Evolutionary conservation across 1,140 invertebrate genomes (phyloP), one percentile per base, ranked within the genome.

Genomic region (Hermetia illucens): DNA sequence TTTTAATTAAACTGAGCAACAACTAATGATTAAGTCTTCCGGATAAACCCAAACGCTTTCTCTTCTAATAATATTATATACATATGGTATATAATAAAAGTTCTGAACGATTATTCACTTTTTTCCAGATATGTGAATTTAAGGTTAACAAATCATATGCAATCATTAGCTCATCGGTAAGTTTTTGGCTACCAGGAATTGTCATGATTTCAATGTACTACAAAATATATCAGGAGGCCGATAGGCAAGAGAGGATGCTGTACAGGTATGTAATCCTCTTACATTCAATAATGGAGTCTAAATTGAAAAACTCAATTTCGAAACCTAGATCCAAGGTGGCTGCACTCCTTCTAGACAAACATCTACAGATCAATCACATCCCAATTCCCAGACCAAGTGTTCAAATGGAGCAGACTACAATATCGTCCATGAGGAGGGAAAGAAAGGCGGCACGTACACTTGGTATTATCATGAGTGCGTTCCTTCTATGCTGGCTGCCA

Each of bases 151-250:
- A 77, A 61, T 70, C 77, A 3, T 96, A 94, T 50, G 87, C 89
- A 15, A 72, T 92, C 39, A 73, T 95, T 24, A 94, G 89, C 15
- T 92, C 87, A 18, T 79, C 82, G 61, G 79, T 95, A 34, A 92
- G 88, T 48, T 95, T 96, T 61, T 96, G 91, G 90, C 78, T 92
- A 31, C 92, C 92, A n/a, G 86, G 87, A 29, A 77, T 88, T 46
- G 87, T 93, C 42, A 95, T 96, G 90, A 71, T 94, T 32, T 82
- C 80, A 51, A 90, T 92, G 72, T 96, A 96, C 62, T 86, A 83
- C 63, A 75, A 82, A 55, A 94, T 96, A 49, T 94, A 89, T 62
- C 66, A 77, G 44, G 90, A 94, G 56, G 91, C 91, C 0, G 79
- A 89, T 46, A 69, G 85, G 12, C 91, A 96, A 60, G 90, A 94